Evolutionary conservation across 2,888 invertebrate species (phyloP), one percentile per base, ranked within the genome.

Genomic region (Noctua pronuba): DNA sequence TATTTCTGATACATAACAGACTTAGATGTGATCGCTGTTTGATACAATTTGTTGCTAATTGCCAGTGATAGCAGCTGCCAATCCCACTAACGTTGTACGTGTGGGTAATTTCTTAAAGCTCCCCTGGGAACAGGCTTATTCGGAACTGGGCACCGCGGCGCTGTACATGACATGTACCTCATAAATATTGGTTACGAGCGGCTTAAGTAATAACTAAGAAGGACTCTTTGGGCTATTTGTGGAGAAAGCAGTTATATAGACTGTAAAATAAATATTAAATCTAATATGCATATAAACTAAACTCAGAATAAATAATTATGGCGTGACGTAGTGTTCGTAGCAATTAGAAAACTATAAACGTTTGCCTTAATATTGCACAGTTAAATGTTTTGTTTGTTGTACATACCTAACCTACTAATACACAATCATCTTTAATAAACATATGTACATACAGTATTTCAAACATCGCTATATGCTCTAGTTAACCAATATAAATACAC

Each of bases 51-150:
- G 86, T 69, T 69, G 35, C 66, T 83, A 83, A 83, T 82, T 82
- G 86, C 72, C 66, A 67, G 73, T 77, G 77, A 83, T 77, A 86
- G 77, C 86, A 85, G 67, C 83, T 83, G 83, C 82, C 86, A 86
- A 82, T 86, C 77, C 58, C 46, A 46, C 67, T 64, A 68, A 82
- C 77, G 68, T 73, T 60, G 62, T 73, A 76, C 85, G 83, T 83
- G 76, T 76, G 55, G 60, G 82, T 82, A 86, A 84, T 84, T 72
- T 83, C 84, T 64, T 75, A 71, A 79, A 83, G 66, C 79, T 78
- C 84, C 67, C 75, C 31, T 52, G 83, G 78, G 84, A 41, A 49
- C 62, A 38, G 70, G 71, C 79, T 83, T 78, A 73, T 86, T 86
- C 41, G 73, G 62, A 78, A 69, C 77, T 69, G 86, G 78, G 83